Base-by-base conservation (phyloP, 2,113 vertebrate genomes). In the Strix aluco region DNA sequence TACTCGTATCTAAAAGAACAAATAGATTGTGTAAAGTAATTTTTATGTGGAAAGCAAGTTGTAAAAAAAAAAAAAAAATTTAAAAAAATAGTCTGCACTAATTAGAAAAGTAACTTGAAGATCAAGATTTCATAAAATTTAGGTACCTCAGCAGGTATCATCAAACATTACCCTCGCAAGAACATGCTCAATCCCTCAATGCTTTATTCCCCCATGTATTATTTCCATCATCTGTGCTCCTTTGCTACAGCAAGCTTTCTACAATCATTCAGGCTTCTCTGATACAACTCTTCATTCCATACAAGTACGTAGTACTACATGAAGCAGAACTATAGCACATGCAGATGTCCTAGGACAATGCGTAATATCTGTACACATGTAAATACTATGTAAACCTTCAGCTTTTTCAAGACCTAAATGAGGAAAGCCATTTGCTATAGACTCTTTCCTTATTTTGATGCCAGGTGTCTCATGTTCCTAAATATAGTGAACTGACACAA, bases 291-390 rank as follows among this genome's bases (percentile, higher is more conserved):
- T 34, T 55, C 47, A 63, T 29, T 52, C 55, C 12, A 6, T 30
- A 36, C 3, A 32, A 62, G 16, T 42, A 90, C 1, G 0, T 3
- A 73, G 42, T 15, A 78, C 47, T 46, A 34, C 1, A 72, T 21
- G 36, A 90, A 46, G 16, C 46, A 59, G 85, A 75, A 70, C 54
- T 70, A 52, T 4, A 58, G 15, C 19, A 47, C 18, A 25, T 7
- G 23, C 27, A 77, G 17, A 55, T 38, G 19, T 67, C 34, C 40
- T 27, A 78, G 46, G 29, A 42, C 36, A 78, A 10, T 11, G 6
- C 51, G 6, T 30, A 83, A 54, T 21, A 40, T 23, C 77, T 3
- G 7, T 78, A 70, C 10, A 38, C 12, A 42, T 2, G 4, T 17
- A 89, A 81, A 88, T 7, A 51, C 26, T 23, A 63, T 1, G 1